A percentile compares a stretch with the other conserved stretches of the same genome.
These are phyloP conservation scores for Peromyscus attwateri DNA, from an alignment of 2,797 vertebrate species.

Conservation along the genomic window DNA sequence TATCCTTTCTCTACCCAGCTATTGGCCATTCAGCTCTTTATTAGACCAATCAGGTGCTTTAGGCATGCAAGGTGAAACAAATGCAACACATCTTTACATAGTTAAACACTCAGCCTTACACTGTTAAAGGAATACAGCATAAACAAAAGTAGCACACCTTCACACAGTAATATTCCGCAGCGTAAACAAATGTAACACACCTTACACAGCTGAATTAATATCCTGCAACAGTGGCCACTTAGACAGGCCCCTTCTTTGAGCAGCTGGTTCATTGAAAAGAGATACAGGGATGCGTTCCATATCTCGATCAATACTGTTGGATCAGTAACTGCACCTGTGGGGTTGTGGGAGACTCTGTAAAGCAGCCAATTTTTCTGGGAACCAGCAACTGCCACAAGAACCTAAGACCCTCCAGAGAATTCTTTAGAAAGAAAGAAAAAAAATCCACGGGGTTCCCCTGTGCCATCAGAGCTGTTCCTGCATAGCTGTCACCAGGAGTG, in stretches of 20 bases:
- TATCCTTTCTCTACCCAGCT: neutral
- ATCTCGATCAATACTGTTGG: neutral
- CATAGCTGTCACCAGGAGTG: neutral
- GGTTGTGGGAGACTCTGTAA: constrained; percentile 2
- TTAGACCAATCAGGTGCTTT: neutral
- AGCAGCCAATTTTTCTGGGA: neutral
- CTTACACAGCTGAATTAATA: neutral
- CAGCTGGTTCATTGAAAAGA: neutral
- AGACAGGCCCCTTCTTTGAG: neutral
- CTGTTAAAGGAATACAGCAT: neutral
- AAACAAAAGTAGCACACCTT: neutral
- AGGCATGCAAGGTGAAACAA: neutral
- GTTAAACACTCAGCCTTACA: neutral
- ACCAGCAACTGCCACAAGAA: neutral
- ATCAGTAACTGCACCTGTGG: neutral
- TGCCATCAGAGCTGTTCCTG: neutral
- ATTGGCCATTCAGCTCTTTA: neutral
- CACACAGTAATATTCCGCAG: neutral
- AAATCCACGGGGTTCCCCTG: neutral
- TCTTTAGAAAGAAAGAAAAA: neutral
- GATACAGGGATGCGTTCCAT: neutral
- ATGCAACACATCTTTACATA: neutral
- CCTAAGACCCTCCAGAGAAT: neutral
- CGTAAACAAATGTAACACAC: neutral
- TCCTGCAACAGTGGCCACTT: neutral